Evolutionary conservation across 2,113 vertebrate species (phyloP).

Genomic region (Asarcornis scutulata): DNA sequence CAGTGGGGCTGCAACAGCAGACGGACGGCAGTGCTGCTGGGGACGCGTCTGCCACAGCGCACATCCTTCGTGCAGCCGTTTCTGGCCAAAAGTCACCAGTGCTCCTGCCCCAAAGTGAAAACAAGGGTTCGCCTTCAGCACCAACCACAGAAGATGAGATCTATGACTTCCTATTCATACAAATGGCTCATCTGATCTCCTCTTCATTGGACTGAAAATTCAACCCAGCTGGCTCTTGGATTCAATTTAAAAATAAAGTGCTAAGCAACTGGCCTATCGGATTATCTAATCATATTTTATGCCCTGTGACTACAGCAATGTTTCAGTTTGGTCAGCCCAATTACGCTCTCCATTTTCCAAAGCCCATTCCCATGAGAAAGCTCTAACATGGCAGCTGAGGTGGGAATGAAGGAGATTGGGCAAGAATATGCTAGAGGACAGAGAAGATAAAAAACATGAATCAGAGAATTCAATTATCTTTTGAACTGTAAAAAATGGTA

Average conservation of each 20-base stretch:
- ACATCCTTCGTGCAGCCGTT: background rate
- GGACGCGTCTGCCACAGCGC: background rate
- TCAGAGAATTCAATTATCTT: slow-evolving; percentile 15
- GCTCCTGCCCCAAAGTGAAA: background rate
- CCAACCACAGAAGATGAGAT: background rate
- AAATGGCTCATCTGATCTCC: slow-evolving; percentile 2
- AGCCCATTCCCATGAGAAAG: background rate
- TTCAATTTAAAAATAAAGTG: background rate
- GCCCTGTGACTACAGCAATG: background rate
- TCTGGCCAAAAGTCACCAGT: background rate
- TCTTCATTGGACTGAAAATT: slow-evolving; percentile 8
- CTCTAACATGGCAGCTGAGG: background rate
- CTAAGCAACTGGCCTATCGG: background rate
- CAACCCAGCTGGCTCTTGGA: slow-evolving; percentile 18
- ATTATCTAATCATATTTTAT: background rate
- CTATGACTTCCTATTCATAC: background rate
- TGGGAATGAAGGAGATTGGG: background rate
- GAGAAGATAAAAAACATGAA: background rate
- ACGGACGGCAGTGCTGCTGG: slow-evolving; percentile 41
- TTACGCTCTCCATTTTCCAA: background rate
- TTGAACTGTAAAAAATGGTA: slow-evolving; percentile 20
- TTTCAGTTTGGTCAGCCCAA: background rate
- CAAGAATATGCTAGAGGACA: background rate
- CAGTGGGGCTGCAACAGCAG: too few species aligned
- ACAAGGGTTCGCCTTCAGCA: background rate